Conservation (phyloP, 2,888 invertebrate genomes). For the Panopea generosa region DNA sequence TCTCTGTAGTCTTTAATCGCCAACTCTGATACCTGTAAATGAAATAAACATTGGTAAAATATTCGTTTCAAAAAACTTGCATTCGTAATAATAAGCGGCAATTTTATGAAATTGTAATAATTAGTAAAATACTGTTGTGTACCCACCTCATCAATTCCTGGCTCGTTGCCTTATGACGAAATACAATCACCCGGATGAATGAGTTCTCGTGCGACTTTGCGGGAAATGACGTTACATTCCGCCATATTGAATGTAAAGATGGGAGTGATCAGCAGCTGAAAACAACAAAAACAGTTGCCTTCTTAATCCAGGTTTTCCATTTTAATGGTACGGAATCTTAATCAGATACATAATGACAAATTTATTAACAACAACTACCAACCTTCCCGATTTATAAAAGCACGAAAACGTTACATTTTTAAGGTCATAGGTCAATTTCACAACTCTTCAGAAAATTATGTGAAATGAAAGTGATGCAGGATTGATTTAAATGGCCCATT, state of each 20-base stretch:
- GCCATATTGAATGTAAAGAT: slow-evolving; percentile 69
- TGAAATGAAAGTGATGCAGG: too few species aligned
- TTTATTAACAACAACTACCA: too few species aligned
- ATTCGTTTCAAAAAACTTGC: not conserved
- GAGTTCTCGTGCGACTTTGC: slow-evolving; percentile 58
- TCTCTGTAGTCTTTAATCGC: not conserved
- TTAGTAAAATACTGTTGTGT: not conserved
- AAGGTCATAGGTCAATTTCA: too few species aligned
- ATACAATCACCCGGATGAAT: slow-evolving; percentile 18
- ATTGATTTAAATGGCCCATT: too few species aligned
- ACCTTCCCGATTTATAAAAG: too few species aligned
- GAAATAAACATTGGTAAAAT: not conserved
- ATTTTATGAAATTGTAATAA: not conserved
- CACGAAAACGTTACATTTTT: too few species aligned
- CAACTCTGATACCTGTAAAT: slow-evolving; percentile 29
- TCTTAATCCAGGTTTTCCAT: too few species aligned
- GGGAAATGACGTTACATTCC: slow-evolving; percentile 66
- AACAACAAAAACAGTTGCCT: not conserved
- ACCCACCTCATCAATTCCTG: slow-evolving; percentile 32
- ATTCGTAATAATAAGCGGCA: not conserved
- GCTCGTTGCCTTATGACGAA: slow-evolving; percentile 59
- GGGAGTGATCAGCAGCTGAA: slow-evolving; percentile 48
- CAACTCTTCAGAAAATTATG: too few species aligned
- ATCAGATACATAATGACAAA: too few species aligned
- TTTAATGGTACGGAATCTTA: too few species aligned